A percentile compares a stretch with the other conserved stretches of the same genome.
phyloP scores from a whole-genome alignment of 2,888 invertebrate genomes.

The Podotricha telesiphe region DNA sequence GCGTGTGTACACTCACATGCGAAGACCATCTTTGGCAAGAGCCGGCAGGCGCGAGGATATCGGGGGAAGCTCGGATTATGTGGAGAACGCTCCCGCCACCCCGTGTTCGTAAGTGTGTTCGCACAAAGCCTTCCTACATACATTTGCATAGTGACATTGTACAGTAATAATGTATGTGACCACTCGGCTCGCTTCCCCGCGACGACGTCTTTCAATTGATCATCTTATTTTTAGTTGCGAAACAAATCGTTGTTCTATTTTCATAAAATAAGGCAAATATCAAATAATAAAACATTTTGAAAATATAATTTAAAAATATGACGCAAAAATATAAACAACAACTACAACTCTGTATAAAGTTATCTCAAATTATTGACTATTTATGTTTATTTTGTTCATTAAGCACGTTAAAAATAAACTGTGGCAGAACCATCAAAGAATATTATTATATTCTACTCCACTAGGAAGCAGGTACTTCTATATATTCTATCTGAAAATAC shows the following conservation, averaged over 20 bases:
- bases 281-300: neutral
- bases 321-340: no score
- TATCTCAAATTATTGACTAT: neutral
- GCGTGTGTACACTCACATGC: slow-evolving; percentile 82
- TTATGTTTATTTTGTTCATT: neutral
- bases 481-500: neutral
- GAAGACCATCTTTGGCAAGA: slow-evolving; percentile 78
- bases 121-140: slow-evolving; percentile 78
- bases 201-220: slow-evolving; percentile 78
- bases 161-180: slow-evolving; percentile 83
- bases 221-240: slow-evolving; percentile 49
- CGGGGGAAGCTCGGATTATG: slow-evolving; percentile 72
- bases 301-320: neutral
- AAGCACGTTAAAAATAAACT: neutral
- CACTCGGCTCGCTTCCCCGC: slow-evolving; percentile 71
- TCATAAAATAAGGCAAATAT: neutral
- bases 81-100: slow-evolving; percentile 72
- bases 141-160: slow-evolving; percentile 84
- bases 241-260: neutral
- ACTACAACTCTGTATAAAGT: no score
- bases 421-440: neutral
- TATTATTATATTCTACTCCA: neutral
- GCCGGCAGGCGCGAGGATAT: slow-evolving; percentile 63
- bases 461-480: neutral
- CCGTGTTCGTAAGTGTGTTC: slow-evolving; percentile 82